These are phyloP conservation scores for Brachypterus glaber DNA, from an alignment of 2,888 invertebrate species.

Conservation along the genomic window DNA sequence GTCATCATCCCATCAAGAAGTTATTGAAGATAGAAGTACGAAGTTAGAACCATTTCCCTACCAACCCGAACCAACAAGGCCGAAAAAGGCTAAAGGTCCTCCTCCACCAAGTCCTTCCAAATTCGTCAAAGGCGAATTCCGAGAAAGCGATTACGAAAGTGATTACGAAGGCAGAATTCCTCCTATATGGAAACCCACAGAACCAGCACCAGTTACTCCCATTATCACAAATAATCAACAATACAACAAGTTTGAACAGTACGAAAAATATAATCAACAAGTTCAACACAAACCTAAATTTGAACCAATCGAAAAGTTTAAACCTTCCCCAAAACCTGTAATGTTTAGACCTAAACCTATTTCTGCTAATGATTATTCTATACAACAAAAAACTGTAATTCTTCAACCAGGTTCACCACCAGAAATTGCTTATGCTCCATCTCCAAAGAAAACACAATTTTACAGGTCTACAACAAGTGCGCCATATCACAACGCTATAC, in stretches of 20 bases:
- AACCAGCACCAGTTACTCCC: slow-evolving; percentile 43
- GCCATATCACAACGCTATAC: slow-evolving; percentile 52
- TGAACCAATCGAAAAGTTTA: slow-evolving; percentile 47
- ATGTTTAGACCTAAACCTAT: slow-evolving; percentile 48
- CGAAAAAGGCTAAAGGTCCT: slow-evolving; percentile 38
- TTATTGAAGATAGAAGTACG: slow-evolving; percentile 34
- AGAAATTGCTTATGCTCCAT: slow-evolving; percentile 48
- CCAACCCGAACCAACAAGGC: slow-evolving; percentile 37
- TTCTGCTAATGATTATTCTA: slow-evolving; percentile 27
- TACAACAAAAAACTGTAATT: slow-evolving; percentile 34
- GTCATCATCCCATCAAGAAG: slow-evolving; percentile 34
- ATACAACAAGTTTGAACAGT: slow-evolving; percentile 48
- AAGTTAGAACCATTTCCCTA: slow-evolving; percentile 42
- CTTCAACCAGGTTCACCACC: slow-evolving; percentile 50
- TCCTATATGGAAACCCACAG: slow-evolving; percentile 51
- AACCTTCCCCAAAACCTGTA: slow-evolving; percentile 38
- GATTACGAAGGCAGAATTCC: slow-evolving; percentile 57
- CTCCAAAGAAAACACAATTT: slow-evolving; percentile 44
- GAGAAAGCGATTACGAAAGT: slow-evolving; percentile 63
- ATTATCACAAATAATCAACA: slow-evolving; percentile 37
- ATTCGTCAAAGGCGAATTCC: slow-evolving; percentile 55
- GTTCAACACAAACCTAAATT: slow-evolving; percentile 46
- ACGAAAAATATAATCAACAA: slow-evolving; percentile 39
- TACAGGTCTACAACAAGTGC: slow-evolving; percentile 48
- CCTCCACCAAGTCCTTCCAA: slow-evolving; percentile 54